These are phyloP conservation scores for Apodemia mormo DNA, from an alignment of 2,888 invertebrate genomes.

Conservation along the genomic window DNA sequence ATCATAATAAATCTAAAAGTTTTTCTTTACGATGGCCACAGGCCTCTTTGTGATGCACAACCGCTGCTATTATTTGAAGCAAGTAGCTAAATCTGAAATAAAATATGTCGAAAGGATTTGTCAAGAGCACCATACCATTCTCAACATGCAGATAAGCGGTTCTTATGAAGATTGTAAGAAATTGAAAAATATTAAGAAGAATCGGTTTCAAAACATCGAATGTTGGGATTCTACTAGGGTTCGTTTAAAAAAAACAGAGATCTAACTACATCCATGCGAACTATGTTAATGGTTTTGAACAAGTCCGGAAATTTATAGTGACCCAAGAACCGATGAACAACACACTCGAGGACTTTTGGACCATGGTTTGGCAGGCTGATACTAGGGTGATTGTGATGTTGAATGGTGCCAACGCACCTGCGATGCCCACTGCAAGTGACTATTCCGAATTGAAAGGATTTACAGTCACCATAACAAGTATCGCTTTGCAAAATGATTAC, in stretches of 20 bases:
- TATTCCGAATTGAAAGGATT: no score
- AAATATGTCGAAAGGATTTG: background rate
- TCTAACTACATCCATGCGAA: constrained; percentile 19
- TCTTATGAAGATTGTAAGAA: background rate
- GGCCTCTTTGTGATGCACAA: no score
- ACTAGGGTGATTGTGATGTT: background rate
- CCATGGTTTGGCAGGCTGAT: background rate
- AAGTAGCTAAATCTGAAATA: background rate
- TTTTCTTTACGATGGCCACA: no score
- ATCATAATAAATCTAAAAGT: no score
- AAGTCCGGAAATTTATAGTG: constrained; percentile 18
- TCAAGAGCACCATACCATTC: background rate
- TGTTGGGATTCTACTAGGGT: constrained; percentile 2
- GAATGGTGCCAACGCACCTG: no score
- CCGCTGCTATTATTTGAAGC: background rate
- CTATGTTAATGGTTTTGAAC: constrained; percentile 20
- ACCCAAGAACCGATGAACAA: constrained; percentile 21
- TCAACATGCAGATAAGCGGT: background rate
- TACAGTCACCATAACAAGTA: no score
- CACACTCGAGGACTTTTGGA: background rate
- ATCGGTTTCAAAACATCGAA: constrained; percentile 1
- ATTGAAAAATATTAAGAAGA: background rate
- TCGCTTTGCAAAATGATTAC: no score
- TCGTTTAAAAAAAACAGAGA: background rate
- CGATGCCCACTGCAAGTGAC: no score